Evolutionary conservation across 2,113 vertebrate species (phyloP).

Genomic region (Taurulus bubalis): DNA sequence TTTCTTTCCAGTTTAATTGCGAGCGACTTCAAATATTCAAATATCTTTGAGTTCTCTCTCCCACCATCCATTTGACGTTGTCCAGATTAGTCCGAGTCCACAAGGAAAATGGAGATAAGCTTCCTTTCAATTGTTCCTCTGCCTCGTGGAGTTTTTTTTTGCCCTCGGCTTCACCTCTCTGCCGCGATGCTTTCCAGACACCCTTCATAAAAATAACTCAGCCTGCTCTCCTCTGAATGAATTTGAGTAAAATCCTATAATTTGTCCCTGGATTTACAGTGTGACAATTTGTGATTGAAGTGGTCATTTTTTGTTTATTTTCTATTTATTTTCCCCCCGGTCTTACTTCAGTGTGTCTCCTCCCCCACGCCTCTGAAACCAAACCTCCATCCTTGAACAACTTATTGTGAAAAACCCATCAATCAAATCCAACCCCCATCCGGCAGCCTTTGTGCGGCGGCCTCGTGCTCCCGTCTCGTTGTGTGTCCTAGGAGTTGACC

Average conservation of each 20-base stretch:
- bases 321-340: not conserved
- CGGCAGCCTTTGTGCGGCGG: not conserved
- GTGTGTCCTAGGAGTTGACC: conserved; percentile 28
- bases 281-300: not conserved
- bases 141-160: not conserved
- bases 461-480: conserved; percentile 7
- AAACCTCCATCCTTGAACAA: not conserved
- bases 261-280: not conserved
- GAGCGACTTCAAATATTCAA: not conserved
- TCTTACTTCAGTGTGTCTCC: not conserved
- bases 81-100: not conserved
- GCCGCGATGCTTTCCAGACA: not conserved
- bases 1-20: not conserved
- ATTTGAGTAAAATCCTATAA: not conserved
- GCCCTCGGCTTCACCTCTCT: not conserved
- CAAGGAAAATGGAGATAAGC: not conserved
- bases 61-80: not conserved
- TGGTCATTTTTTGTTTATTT: not conserved
- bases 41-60: not conserved
- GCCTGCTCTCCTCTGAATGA: not conserved
- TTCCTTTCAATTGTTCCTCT: not conserved
- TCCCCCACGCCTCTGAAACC: not conserved
- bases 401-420: not conserved
- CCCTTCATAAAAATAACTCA: not conserved
- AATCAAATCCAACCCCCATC: not conserved